Conservation (phyloP, 2,797 vertebrate genomes). For the Acrocephalus scirpaceus region DNA sequence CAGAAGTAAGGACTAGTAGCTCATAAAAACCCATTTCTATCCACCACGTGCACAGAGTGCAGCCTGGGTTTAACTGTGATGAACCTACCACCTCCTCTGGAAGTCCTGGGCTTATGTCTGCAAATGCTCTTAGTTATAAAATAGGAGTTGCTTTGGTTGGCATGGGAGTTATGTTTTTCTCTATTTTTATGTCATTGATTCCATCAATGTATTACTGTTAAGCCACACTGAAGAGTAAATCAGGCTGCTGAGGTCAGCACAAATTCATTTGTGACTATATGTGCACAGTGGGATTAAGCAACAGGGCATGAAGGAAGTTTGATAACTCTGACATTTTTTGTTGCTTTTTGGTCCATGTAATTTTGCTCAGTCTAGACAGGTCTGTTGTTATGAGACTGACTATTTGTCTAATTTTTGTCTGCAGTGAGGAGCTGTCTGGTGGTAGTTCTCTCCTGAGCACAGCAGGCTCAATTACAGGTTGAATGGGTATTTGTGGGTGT, state of each 20-base stretch:
- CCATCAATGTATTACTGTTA: neutral
- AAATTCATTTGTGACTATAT: neutral
- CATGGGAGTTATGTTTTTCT: accelerated
- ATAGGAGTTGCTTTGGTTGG: neutral
- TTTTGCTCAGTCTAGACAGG: neutral
- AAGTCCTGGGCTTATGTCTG: neutral
- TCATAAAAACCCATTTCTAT: neutral
- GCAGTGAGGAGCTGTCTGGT: neutral
- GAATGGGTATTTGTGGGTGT: neutral
- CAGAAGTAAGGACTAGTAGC: neutral
- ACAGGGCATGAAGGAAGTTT: neutral
- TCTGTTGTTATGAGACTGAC: neutral
- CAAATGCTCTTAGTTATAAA: neutral
- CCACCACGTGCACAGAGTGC: accelerated
- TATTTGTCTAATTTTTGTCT: neutral
- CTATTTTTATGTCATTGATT: neutral
- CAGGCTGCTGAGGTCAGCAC: neutral
- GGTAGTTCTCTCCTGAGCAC: neutral
- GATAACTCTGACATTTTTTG: neutral
- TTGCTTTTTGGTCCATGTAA: neutral
- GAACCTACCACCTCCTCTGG: neutral
- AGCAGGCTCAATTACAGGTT: neutral
- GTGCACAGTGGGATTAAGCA: neutral
- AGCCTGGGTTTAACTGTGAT: neutral
- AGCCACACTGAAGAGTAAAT: neutral